phyloP scores from a whole-genome alignment of 2,888 invertebrate genomes.

The Eupeodes latifasciatus region DNA sequence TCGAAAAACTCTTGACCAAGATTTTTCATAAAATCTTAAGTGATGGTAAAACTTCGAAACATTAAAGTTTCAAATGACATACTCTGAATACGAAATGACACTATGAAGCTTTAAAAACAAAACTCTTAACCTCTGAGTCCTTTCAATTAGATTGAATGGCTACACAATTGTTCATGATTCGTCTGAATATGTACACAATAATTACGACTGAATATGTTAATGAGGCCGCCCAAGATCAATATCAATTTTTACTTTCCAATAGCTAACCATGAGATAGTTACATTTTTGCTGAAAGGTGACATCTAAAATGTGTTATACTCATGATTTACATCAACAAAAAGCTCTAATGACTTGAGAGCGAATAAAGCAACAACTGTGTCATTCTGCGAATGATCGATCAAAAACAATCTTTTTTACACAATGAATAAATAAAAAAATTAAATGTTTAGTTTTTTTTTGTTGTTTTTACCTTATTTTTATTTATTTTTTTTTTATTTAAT shows the following conservation, averaged over 20 bases:
- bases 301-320: neutral
- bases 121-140: too few species aligned
- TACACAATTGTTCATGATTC: neutral
- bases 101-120: too few species aligned
- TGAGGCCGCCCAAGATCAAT: neutral
- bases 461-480: slow-evolving; percentile 78
- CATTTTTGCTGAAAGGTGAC: neutral
- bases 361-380: neutral
- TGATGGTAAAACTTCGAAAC: too few species aligned
- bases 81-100: too few species aligned
- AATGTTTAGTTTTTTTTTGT: slow-evolving; percentile 60
- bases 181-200: neutral
- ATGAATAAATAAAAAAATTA: slow-evolving; percentile 67
- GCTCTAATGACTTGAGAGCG: slow-evolving; percentile 27
- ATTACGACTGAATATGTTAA: neutral
- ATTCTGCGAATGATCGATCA: neutral
- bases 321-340: slow-evolving; percentile 35
- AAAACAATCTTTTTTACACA: slow-evolving; percentile 45
- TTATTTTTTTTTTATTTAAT: slow-evolving; percentile 83
- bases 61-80: too few species aligned
- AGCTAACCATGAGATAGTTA: neutral
- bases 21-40: too few species aligned
- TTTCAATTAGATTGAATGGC: too few species aligned
- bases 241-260: neutral
- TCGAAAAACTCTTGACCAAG: too few species aligned